Percentiles rank a stretch among this genome's conserved stretches.
Conservation (phyloP, 2,888 invertebrate genomes). For the Falcaria lacertinaria region DNA sequence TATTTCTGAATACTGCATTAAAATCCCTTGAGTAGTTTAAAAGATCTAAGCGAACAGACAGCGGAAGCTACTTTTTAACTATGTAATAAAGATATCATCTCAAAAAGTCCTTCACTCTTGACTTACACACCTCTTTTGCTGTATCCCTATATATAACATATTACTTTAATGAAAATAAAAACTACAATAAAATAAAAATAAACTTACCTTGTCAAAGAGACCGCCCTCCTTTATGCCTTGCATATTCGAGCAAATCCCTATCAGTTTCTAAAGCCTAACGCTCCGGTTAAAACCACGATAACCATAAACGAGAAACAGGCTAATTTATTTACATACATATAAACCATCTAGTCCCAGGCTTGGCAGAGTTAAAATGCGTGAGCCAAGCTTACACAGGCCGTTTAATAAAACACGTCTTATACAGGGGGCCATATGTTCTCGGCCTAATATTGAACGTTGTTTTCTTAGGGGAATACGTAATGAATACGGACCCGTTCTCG, state of each 20-base stretch:
- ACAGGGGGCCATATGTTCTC: constrained; percentile 42
- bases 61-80: no score
- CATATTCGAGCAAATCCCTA: not conserved
- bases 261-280: not conserved
- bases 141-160: no score
- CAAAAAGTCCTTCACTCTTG: no score
- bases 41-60: no score
- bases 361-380: constrained; percentile 27
- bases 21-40: no score
- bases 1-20: no score
- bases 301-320: constrained; percentile 8
- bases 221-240: no score
- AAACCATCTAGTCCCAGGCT: constrained; percentile 8
- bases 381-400: constrained; percentile 26
- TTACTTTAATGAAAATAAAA: no score
- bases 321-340: constrained; percentile 16
- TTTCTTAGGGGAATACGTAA: constrained; percentile 51
- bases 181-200: no score
- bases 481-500: constrained; percentile 29
- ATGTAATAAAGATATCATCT: no score
- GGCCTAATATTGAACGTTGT: constrained; percentile 47
- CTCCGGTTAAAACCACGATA: constrained; percentile 1
- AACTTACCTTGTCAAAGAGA: no score
- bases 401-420: constrained; percentile 53
- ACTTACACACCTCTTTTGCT: no score